phyloP scores from a whole-genome alignment of 2,113 vertebrate genomes.

The Oryzias curvinotus region DNA sequence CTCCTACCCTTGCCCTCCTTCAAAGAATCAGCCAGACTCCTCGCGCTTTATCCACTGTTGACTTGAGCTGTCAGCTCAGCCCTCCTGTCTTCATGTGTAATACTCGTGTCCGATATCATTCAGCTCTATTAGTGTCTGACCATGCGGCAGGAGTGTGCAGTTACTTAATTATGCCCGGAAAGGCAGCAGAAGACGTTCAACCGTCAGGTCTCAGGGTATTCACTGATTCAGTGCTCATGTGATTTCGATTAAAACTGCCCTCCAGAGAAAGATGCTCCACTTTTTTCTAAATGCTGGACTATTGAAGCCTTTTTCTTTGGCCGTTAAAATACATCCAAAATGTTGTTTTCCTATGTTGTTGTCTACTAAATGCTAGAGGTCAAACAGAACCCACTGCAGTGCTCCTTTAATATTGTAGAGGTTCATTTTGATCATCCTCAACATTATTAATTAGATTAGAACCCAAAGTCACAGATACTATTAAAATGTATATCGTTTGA shows the following conservation, averaged over 20 bases:
- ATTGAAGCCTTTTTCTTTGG: slow-evolving; percentile 20
- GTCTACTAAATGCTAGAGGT: too few relatives aligned
- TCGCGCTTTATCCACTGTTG: slow-evolving; percentile 21
- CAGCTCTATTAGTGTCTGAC: slow-evolving; percentile 43
- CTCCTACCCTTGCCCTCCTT: slow-evolving; percentile 38
- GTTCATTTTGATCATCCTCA: too few relatives aligned
- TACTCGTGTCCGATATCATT: slow-evolving; percentile 42
- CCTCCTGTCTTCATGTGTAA: slow-evolving; percentile 49
- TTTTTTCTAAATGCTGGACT: slow-evolving; percentile 19
- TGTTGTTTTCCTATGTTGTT: neutral
- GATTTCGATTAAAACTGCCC: slow-evolving; percentile 40
- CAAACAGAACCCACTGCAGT: too few relatives aligned
- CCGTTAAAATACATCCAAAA: slow-evolving; percentile 13
- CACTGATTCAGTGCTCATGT: slow-evolving; percentile 52
- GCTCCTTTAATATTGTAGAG: too few relatives aligned
- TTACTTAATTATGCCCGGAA: slow-evolving; percentile 40
- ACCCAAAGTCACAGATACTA: too few relatives aligned
- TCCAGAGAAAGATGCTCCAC: slow-evolving; percentile 47
- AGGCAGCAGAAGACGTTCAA: slow-evolving; percentile 30
- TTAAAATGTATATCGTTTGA: too few relatives aligned
- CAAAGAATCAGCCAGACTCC: slow-evolving; percentile 45
- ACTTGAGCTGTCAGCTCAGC: slow-evolving; percentile 41
- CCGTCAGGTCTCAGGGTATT: slow-evolving; percentile 46
- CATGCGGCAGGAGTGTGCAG: slow-evolving; percentile 18
- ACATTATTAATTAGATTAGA: too few relatives aligned